These are phyloP conservation scores for Chesias legatella DNA, from an alignment of 2,888 invertebrate genomes.

Conservation along the genomic window DNA sequence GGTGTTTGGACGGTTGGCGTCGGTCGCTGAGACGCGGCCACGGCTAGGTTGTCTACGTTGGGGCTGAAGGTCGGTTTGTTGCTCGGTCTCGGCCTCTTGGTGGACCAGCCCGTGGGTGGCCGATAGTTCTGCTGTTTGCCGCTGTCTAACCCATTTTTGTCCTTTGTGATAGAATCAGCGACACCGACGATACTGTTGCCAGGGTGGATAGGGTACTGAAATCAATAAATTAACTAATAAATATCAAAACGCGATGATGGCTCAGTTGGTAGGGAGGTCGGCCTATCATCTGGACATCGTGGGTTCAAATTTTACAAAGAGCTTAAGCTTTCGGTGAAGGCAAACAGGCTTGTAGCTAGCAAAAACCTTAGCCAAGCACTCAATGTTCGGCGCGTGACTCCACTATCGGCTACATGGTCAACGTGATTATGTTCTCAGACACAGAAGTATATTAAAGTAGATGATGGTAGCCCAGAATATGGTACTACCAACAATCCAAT, in stretches of 20 bases:
- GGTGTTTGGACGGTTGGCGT: conserved; percentile 46
- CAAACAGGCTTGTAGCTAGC: too few relatives aligned
- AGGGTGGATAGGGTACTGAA: conserved; percentile 62
- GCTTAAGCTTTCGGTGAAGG: too few relatives aligned
- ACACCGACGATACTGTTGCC: conserved; percentile 66
- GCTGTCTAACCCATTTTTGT: conserved; percentile 61
- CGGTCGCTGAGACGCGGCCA: conserved; percentile 49
- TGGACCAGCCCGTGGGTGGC: conserved; percentile 80
- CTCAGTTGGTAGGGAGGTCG: too few relatives aligned
- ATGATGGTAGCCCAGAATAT: too few relatives aligned
- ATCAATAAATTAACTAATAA: conserved; percentile 7
- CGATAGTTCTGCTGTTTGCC: conserved; percentile 67
- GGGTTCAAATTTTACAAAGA: too few relatives aligned
- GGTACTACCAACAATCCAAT: too few relatives aligned
- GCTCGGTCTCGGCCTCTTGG: conserved; percentile 41
- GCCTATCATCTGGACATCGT: too few relatives aligned
- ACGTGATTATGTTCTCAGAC: too few relatives aligned
- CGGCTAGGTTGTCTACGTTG: conserved; percentile 36
- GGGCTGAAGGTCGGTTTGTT: conserved; percentile 16
- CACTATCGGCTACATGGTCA: too few relatives aligned
- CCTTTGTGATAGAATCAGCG: conserved; percentile 62
- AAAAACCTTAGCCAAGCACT: too few relatives aligned
- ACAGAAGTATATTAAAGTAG: too few relatives aligned
- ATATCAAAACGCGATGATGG: not conserved
- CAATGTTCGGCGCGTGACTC: too few relatives aligned